Evolutionary conservation across 1,140 invertebrate genomes (phyloP).

Genomic region (Polypedilum vanderplanki): DNA sequence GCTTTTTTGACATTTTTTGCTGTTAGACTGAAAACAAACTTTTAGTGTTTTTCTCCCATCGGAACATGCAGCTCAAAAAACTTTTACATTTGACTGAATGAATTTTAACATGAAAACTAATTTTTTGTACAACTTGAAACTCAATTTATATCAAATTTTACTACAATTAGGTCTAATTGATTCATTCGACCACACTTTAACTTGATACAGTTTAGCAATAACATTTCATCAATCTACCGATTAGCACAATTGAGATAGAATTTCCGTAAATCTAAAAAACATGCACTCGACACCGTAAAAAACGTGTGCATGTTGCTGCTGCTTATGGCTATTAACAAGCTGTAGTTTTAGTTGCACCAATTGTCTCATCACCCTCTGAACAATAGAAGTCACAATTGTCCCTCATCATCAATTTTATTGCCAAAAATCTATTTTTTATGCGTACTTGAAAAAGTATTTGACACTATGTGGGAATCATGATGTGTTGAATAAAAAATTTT

Average conservation of each 20-base stretch:
- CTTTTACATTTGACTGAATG: no score
- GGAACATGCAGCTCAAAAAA: no score
- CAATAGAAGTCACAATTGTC: not conserved
- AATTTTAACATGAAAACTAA: no score
- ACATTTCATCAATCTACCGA: not conserved
- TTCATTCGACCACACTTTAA: not conserved
- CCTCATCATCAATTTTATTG: not conserved
- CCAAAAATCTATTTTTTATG: no score
- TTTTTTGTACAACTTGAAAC: not conserved
- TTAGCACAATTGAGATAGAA: slow-evolving; percentile 19
- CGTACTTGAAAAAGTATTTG: no score
- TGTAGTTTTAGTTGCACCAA: not conserved
- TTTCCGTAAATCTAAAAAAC: not conserved
- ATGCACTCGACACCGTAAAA: not conserved
- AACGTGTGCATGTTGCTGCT: not conserved
- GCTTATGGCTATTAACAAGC: not conserved
- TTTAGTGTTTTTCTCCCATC: no score
- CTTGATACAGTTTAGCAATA: not conserved
- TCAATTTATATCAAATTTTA: not conserved
- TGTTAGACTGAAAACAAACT: not conserved
- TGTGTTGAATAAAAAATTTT: no score
- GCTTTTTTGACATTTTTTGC: not conserved
- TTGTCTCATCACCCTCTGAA: not conserved
- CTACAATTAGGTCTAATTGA: not conserved
- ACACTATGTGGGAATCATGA: no score